These are phyloP conservation scores for Aspidapion aeneum DNA, from an alignment of 2,888 invertebrate species.

Conservation along the genomic window DNA sequence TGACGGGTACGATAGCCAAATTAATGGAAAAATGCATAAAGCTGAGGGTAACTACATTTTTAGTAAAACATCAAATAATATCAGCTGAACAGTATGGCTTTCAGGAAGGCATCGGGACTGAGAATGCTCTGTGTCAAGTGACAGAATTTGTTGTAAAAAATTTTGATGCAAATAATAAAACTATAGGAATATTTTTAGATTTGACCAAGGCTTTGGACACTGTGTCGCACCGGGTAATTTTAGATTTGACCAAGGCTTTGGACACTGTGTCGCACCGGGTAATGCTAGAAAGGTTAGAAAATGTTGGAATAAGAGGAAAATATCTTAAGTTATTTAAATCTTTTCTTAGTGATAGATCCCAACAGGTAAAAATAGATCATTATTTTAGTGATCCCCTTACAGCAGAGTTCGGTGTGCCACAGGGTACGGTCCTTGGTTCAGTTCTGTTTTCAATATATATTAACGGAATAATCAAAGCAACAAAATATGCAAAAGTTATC, in stretches of 20 bases:
- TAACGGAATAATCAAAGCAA: not conserved
- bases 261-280: not conserved
- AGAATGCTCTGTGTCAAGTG: too few species aligned
- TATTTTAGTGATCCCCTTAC: not conserved
- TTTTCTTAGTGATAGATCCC: not conserved
- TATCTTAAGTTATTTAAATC: not conserved
- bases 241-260: not conserved
- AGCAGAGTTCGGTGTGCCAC: not conserved
- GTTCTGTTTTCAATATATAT: not conserved
- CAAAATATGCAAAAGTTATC: not conserved
- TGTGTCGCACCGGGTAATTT: too few species aligned
- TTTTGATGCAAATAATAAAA: not conserved
- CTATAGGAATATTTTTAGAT: not conserved
- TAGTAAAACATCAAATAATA: not conserved
- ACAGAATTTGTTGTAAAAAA: too few species aligned
- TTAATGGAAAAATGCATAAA: not conserved
- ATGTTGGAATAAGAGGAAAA: not conserved
- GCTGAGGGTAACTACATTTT: not conserved
- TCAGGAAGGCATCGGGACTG: too few species aligned
- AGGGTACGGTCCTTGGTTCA: not conserved
- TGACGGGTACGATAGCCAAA: not conserved
- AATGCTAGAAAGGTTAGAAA: not conserved
- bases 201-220: too few species aligned
- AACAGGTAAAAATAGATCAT: not conserved
- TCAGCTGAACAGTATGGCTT: not conserved